Evolutionary conservation across 2,888 invertebrate genomes (phyloP).

Genomic region (Siphlonurus alternatus): DNA sequence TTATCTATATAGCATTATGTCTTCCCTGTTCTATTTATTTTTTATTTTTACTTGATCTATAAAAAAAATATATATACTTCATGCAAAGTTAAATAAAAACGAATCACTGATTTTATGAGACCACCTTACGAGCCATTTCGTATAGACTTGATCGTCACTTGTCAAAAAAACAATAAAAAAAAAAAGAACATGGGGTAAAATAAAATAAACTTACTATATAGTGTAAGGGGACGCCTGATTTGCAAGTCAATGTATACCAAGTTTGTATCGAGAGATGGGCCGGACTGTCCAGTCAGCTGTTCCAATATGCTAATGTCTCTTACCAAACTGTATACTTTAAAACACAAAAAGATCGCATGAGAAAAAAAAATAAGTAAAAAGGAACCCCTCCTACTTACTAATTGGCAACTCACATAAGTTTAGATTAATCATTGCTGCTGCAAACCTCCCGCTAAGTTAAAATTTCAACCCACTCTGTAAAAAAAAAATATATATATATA

Average conservation of each 20-base stretch:
- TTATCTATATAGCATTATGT: background rate
- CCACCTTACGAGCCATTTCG: constrained; percentile 7
- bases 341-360: too few relatives aligned
- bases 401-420: background rate
- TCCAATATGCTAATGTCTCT: background rate
- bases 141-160: constrained; percentile 8
- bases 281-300: background rate
- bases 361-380: too few relatives aligned
- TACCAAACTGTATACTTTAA: too few relatives aligned
- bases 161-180: constrained; percentile 7
- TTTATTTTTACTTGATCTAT: background rate
- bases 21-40: background rate
- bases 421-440: background rate
- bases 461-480: too few relatives aligned
- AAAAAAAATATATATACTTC: background rate
- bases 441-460: background rate
- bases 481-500: background rate
- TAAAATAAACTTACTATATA: background rate
- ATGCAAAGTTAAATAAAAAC: background rate
- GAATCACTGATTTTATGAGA: constrained; percentile 12
- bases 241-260: background rate
- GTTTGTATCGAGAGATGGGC: background rate
- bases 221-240: background rate
- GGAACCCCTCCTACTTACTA: background rate
- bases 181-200: background rate